Base-by-base conservation (phyloP, 2,888 invertebrate genomes). In the Drosophila yooni region DNA sequence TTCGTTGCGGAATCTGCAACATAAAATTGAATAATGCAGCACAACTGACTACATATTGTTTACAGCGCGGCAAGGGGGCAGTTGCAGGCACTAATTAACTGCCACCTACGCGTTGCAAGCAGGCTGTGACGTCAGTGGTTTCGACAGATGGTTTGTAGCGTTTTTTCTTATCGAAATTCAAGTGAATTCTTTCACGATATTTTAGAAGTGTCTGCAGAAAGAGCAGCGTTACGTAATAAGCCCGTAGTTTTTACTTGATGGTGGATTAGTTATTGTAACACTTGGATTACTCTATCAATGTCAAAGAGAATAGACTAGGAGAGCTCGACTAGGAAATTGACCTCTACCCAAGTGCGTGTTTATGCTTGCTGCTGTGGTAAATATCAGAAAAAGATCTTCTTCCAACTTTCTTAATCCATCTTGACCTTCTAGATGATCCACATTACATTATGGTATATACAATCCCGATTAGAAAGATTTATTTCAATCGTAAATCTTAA, bases 11-110 rank as follows among this genome's bases (percentile, higher is more conserved):
- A 50, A 53, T 62, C 38, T 70, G 46, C 70, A 27, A 48, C 61
- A 40, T 31, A 10, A 21, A 50, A 33, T 46, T 61, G 46, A 53
- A 76, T 62, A 75, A 75, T 75, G 57, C 27, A 59, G 38, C 62
- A 56, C 64, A 63, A n/a, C 63, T 40, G 25, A 27, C 34, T 34
- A 18, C 33, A 21, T 33, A 36, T 57, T 57, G 68, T 33, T 18
- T 52, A 27, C 56, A 21, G 29, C 33, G 33, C 13, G 15, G 33
- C n/a, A 56, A 27, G 34, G 10, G 15, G 1, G 1, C 25, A 2
- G 18, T 27, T 18, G 10, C 25, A 3, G 33, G 31, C n/a, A 48
- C 68, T 67, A 68, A 57, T 52, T 31, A 51, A 68, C 68, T 67
- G 21, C 40, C 34, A 31, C 43, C 34, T 34, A 21, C 54, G 40